Evolutionary conservation across 2,888 invertebrate genomes (phyloP).

Genomic region (Parnassius smintheus): DNA sequence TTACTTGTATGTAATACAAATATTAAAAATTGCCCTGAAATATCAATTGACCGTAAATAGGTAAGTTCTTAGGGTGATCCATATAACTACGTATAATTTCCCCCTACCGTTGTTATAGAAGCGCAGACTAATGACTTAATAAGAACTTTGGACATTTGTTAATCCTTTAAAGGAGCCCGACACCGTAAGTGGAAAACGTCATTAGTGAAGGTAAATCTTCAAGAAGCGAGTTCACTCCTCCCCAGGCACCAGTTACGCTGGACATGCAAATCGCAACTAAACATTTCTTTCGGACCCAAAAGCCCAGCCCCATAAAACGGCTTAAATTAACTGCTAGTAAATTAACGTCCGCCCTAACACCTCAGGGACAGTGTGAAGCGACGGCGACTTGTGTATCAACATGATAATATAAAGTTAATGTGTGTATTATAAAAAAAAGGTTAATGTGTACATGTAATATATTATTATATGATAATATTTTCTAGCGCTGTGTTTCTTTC

Average conservation of each 20-base stretch:
- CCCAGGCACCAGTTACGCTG: conserved; percentile 23
- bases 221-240: conserved; percentile 34
- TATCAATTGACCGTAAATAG: too few species aligned
- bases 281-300: conserved; percentile 56
- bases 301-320: conserved; percentile 50
- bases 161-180: conserved; percentile 3
- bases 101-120: too few species aligned
- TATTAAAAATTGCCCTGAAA: too few species aligned
- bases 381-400: not conserved
- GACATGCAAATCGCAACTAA: conserved; percentile 68
- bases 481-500: too few species aligned
- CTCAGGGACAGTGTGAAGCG: conserved; percentile 2
- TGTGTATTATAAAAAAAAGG: not conserved
- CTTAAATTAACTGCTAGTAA: conserved; percentile 65
- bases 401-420: not conserved
- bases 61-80: too few species aligned
- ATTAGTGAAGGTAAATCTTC: conserved; percentile 27
- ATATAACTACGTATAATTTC: too few species aligned
- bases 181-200: conserved; percentile 12
- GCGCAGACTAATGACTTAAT: not conserved
- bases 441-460: too few species aligned
- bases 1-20: too few species aligned
- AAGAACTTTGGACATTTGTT: conserved; percentile 3
- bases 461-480: too few species aligned
- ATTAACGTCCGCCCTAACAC: conserved; percentile 41